Percentiles rank a stretch among this genome's conserved stretches.
Evolutionary conservation across 2,888 invertebrate species (phyloP).

Genomic region (Argyra leucocephala): DNA sequence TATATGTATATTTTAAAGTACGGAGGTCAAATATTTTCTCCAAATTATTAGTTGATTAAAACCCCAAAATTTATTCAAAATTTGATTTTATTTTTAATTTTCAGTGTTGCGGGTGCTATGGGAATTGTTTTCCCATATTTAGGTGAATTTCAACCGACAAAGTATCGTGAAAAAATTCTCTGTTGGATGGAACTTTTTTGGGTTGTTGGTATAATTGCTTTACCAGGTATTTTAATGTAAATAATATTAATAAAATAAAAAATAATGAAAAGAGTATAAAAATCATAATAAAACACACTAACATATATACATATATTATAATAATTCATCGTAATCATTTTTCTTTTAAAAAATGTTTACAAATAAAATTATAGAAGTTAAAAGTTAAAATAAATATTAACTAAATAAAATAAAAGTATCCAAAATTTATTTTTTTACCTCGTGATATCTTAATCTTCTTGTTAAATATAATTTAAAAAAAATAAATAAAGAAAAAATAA

Average conservation of each 20-base stretch:
- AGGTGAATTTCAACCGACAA: slow-evolving; percentile 71
- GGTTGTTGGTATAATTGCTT: slow-evolving; percentile 65
- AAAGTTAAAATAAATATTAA: background rate
- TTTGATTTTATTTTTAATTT: slow-evolving; percentile 20
- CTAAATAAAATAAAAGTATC: background rate
- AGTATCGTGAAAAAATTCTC: slow-evolving; percentile 67
- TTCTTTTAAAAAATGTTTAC: background rate
- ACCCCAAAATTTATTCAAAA: too few relatives aligned
- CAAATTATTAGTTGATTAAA: too few relatives aligned
- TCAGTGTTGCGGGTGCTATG: slow-evolving; percentile 70
- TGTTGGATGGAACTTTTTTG: slow-evolving; percentile 83
- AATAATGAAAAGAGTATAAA: too few relatives aligned
- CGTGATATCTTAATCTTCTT: background rate
- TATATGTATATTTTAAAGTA: too few relatives aligned
- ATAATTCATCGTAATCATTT: background rate
- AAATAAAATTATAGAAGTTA: background rate
- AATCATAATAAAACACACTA: background rate
- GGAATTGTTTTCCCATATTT: slow-evolving; percentile 73
- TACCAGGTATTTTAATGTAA: slow-evolving; percentile 52
- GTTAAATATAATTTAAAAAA: too few relatives aligned
- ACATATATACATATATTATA: background rate
- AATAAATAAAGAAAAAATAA: too few relatives aligned
- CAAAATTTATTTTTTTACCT: background rate
- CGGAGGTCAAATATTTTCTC: too few relatives aligned
- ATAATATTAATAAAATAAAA: background rate